Evolutionary conservation across 92 coral and sea anemone species (phyloP).

Genomic region (Parazoanthus swiftii): DNA sequence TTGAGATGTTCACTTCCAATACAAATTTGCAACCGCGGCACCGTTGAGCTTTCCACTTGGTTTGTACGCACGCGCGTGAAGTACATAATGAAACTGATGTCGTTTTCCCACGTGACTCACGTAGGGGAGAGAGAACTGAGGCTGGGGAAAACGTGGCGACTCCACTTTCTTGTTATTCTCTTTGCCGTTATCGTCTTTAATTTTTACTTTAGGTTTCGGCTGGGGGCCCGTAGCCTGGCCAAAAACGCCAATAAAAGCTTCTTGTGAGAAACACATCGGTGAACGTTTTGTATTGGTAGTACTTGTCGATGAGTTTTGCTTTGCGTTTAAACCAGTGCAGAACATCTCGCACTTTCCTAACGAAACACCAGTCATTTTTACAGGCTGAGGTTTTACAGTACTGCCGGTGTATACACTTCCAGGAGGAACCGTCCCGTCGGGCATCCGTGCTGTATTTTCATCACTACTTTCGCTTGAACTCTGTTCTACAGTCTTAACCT

Average conservation of each 20-base stretch:
- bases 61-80: conserved; percentile 82
- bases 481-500: not conserved
- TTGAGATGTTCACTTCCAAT: conserved; percentile 22
- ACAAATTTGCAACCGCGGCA: conserved; percentile 55
- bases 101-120: conserved; percentile 60
- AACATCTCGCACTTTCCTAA: conserved; percentile 55
- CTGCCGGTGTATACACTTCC: conserved; percentile 69
- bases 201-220: conserved; percentile 29
- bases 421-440: conserved; percentile 36
- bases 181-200: not conserved
- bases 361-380: conserved; percentile 40
- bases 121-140: conserved; percentile 60
- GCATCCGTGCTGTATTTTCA: conserved; percentile 39
- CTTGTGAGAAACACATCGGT: not conserved
- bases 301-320: not conserved
- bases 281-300: conserved; percentile 5
- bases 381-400: conserved; percentile 47
- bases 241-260: conserved; percentile 61
- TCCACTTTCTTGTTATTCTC: conserved; percentile 7
- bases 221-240: conserved; percentile 73
- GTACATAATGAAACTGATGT: conserved; percentile 70
- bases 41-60: conserved; percentile 61
- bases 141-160: conserved; percentile 23
- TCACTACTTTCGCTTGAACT: conserved; percentile 45
- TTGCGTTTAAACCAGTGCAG: conserved; percentile 41